A percentile compares a stretch with the other conserved stretches of the same genome.
These are phyloP conservation scores for Cynodonichthys magdalenae DNA, from an alignment of 2,797 vertebrate species.

Conservation along the genomic window DNA sequence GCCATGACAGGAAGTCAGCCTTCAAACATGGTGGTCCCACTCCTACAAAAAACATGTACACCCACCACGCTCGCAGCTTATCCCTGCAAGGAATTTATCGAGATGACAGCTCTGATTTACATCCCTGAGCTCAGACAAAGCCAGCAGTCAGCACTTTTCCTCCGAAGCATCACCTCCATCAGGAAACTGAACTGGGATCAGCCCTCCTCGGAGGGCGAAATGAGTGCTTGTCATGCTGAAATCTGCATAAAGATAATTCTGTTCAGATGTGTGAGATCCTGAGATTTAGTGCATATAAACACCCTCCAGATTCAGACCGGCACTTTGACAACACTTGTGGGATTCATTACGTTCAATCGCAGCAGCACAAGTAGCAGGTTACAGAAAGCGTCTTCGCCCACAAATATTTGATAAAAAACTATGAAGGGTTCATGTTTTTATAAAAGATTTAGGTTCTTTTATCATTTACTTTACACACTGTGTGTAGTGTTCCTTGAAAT, in stretches of 20 bases:
- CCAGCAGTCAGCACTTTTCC: constrained; percentile 63
- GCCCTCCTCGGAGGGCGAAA: constrained; percentile 53
- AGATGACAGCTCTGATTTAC: constrained; percentile 55
- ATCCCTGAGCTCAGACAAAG: constrained; percentile 41
- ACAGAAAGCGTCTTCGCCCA: constrained; percentile 2
- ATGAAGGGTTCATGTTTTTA: constrained; percentile 10
- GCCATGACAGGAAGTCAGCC: constrained; percentile 81
- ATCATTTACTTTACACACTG: background rate
- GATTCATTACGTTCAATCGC: constrained; percentile 48
- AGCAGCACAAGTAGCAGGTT: constrained; percentile 11
- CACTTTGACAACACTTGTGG: constrained; percentile 65
- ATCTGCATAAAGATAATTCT: constrained; percentile 63
- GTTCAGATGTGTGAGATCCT: constrained; percentile 70
- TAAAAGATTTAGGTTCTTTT: background rate
- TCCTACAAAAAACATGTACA: constrained; percentile 75
- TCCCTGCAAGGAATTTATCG: constrained; percentile 54
- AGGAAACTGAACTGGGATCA: constrained; percentile 39
- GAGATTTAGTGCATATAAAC: constrained; percentile 44
- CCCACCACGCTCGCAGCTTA: constrained; percentile 42
- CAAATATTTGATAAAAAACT: constrained; percentile 7
- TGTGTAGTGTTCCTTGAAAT: no score
- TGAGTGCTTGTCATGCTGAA: constrained; percentile 41
- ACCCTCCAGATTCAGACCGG: constrained; percentile 56
- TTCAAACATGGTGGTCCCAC: constrained; percentile 84
- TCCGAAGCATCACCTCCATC: constrained; percentile 42